Conservation (phyloP, 2,888 invertebrate genomes). For the Cabera pusaria region DNA sequence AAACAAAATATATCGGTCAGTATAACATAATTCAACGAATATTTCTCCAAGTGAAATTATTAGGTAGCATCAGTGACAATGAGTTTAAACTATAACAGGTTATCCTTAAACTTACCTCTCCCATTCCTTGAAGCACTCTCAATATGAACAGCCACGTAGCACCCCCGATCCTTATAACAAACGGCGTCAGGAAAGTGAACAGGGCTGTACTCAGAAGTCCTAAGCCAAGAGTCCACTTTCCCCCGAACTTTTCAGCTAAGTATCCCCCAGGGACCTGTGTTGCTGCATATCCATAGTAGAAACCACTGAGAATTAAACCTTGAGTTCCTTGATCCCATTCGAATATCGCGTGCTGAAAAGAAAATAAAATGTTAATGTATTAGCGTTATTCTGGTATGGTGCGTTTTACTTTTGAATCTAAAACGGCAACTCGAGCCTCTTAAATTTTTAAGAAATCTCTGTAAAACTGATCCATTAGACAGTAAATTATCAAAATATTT, state of each 20-base stretch:
- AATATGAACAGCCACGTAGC: slow-evolving; percentile 80
- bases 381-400: too few species aligned
- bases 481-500: too few species aligned
- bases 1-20: too few species aligned
- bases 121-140: slow-evolving; percentile 90
- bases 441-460: too few species aligned
- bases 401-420: too few species aligned
- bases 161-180: slow-evolving; percentile 84
- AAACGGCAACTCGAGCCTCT: too few species aligned
- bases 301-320: slow-evolving; percentile 90
- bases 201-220: slow-evolving; percentile 92
- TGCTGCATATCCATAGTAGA: slow-evolving; percentile 93
- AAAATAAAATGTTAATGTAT: too few species aligned
- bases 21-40: too few species aligned
- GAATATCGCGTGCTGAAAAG: slow-evolving; percentile 70
- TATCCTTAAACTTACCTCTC: slow-evolving; percentile 85
- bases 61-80: too few species aligned
- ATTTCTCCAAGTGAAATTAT: too few species aligned
- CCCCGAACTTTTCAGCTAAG: slow-evolving; percentile 91
- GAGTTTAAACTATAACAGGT: too few species aligned
- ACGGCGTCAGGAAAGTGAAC: slow-evolving; percentile 91
- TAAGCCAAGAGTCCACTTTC: slow-evolving; percentile 92
- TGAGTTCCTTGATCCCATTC: slow-evolving; percentile 88
- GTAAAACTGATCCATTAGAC: too few species aligned
- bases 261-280: slow-evolving; percentile 94